A percentile compares a stretch with the other conserved stretches of the same genome.
Conservation (phyloP, 2,113 vertebrate genomes). For the Glareola pratincola region DNA sequence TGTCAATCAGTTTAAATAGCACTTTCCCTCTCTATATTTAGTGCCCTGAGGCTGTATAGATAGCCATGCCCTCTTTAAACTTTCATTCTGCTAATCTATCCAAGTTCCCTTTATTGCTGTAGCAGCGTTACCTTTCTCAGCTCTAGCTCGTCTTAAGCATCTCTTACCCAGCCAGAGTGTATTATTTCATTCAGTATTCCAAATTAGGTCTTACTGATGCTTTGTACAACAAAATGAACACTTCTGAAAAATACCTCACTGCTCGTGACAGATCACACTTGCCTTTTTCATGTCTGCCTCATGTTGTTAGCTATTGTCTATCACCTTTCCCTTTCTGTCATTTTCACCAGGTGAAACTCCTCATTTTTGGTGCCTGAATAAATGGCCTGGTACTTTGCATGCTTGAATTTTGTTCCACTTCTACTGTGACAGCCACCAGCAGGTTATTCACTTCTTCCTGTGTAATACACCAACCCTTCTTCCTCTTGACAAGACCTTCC, state of each 20-base stretch:
- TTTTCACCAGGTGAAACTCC: background rate
- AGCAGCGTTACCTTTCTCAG: background rate
- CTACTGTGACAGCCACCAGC: background rate
- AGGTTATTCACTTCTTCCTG: background rate
- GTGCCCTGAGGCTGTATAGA: background rate
- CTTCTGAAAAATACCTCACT: background rate
- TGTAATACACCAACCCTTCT: background rate
- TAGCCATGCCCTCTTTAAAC: background rate
- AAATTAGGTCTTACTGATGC: background rate
- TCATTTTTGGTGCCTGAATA: background rate
- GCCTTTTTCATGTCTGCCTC: background rate
- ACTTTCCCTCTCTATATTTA: background rate
- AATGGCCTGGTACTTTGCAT: background rate
- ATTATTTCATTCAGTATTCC: background rate
- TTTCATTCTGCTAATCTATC: background rate
- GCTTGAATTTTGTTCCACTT: background rate
- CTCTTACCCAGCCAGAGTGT: background rate
- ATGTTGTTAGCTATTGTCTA: background rate
- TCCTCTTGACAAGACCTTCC: background rate
- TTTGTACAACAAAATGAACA: background rate
- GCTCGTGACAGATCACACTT: background rate
- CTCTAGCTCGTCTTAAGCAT: background rate
- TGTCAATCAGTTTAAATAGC: background rate
- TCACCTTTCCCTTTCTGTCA: background rate
- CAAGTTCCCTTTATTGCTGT: background rate